These are phyloP conservation scores for Gorsachius magnificus DNA, from an alignment of 2,797 vertebrate genomes.

Conservation along the genomic window DNA sequence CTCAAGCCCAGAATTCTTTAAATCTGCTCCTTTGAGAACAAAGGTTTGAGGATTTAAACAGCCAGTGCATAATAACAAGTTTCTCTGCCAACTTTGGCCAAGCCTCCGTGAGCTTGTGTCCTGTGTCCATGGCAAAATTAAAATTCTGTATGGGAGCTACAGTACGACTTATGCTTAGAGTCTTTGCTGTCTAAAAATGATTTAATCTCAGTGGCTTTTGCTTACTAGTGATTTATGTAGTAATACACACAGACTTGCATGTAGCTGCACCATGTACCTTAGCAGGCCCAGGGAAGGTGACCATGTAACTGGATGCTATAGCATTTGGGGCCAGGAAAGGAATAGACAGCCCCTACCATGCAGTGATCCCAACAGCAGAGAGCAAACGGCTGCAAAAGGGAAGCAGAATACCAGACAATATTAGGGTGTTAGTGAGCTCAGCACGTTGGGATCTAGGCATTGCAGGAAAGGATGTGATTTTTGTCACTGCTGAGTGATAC, in stretches of 20 bases:
- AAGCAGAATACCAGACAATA: background rate
- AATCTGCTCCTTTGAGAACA: background rate
- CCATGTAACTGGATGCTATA: background rate
- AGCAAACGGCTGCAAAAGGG: background rate
- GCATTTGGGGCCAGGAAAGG: background rate
- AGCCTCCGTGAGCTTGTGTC: background rate
- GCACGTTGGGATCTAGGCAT: background rate
- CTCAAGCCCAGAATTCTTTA: background rate
- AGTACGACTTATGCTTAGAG: background rate
- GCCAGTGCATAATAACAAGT: background rate
- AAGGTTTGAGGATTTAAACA: background rate
- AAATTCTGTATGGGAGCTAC: background rate
- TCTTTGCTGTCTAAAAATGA: background rate
- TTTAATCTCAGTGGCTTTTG: background rate
- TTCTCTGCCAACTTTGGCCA: background rate
- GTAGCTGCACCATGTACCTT: background rate
- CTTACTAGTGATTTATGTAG: background rate
- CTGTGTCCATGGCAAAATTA: background rate
- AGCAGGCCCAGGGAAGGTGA: background rate
- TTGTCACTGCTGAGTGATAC: background rate
- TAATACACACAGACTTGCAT: background rate
- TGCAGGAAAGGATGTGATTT: background rate
- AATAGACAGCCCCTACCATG: background rate
- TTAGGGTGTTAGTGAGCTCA: background rate
- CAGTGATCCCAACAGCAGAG: background rate